These are phyloP conservation scores for Drosophila arizonae DNA, from an alignment of 1,140 invertebrate species.

Conservation along the genomic window DNA sequence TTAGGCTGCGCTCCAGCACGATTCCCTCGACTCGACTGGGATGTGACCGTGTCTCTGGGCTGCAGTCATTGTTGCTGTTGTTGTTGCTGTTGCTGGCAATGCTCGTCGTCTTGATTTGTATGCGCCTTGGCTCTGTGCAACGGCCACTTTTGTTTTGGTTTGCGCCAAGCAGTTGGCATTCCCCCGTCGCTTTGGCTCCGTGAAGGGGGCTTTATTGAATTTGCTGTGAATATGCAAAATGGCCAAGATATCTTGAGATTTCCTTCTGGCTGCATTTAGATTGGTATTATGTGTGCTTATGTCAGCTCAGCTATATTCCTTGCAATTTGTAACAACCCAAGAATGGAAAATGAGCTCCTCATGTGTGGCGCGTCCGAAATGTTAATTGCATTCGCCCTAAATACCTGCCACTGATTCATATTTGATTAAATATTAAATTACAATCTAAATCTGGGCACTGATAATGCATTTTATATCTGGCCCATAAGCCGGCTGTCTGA, in stretches of 20 bases:
- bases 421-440: background rate
- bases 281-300: constrained; percentile 23
- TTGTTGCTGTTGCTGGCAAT: background rate
- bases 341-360: constrained; percentile 1
- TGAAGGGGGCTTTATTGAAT: constrained; percentile 52
- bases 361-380: constrained; percentile 14
- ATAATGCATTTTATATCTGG: too few relatives aligned
- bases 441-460: too few relatives aligned
- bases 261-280: constrained; percentile 14
- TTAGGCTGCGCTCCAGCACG: constrained; percentile 22
- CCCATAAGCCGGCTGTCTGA: too few relatives aligned
- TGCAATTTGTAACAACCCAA: constrained; percentile 22
- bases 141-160: constrained; percentile 58
- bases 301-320: constrained; percentile 11
- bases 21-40: constrained; percentile 34
- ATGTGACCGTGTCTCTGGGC: background rate
- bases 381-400: constrained; percentile 13
- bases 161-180: constrained; percentile 50
- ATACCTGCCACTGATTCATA: background rate
- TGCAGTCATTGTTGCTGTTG: constrained; percentile 1
- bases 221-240: constrained; percentile 45
- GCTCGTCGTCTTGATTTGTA: constrained; percentile 69
- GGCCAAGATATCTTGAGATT: constrained; percentile 37
- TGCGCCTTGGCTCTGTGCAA: constrained; percentile 59
- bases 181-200: constrained; percentile 37